A percentile compares a stretch with the other conserved stretches of the same genome.
phyloP scores from a whole-genome alignment of 2,888 invertebrate genomes.

The Stenotaenia linearis region DNA sequence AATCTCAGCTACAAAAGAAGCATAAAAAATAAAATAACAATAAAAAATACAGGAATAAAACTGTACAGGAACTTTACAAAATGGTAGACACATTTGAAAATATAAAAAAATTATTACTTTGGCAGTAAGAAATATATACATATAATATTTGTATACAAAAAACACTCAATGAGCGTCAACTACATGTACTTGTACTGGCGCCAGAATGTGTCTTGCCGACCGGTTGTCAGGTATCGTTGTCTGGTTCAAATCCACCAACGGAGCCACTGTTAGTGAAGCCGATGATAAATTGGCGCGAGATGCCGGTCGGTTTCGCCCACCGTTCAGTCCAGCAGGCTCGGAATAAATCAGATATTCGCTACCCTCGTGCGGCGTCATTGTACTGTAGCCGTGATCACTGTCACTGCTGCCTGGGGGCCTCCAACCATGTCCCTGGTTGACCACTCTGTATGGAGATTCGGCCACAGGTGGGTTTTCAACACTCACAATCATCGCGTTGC shows the following conservation, averaged over 20 bases:
- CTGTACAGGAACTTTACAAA: slow-evolving; percentile 6
- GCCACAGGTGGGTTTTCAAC: slow-evolving; percentile 45
- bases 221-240: slow-evolving; percentile 36
- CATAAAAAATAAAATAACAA: background rate
- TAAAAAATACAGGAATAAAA: background rate
- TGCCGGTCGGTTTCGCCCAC: slow-evolving; percentile 34
- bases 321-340: slow-evolving; percentile 38
- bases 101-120: background rate
- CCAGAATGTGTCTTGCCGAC: slow-evolving; percentile 61
- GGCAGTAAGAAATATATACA: background rate
- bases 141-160: background rate
- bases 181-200: slow-evolving; percentile 88
- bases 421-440: slow-evolving; percentile 64
- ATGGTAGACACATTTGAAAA: background rate
- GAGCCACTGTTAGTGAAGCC: slow-evolving; percentile 37
- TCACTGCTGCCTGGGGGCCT: slow-evolving; percentile 67
- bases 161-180: slow-evolving; percentile 55
- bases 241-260: background rate
- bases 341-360: slow-evolving; percentile 54
- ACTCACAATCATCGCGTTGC: background rate
- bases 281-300: slow-evolving; percentile 37
- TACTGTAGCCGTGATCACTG: slow-evolving; percentile 92
- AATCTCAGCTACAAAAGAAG: too few species aligned
- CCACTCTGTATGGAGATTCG: slow-evolving; percentile 80
- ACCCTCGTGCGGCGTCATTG: slow-evolving; percentile 87